These are phyloP conservation scores for Brachionus plicatilis DNA, from an alignment of 1,140 invertebrate species.

Conservation along the genomic window DNA sequence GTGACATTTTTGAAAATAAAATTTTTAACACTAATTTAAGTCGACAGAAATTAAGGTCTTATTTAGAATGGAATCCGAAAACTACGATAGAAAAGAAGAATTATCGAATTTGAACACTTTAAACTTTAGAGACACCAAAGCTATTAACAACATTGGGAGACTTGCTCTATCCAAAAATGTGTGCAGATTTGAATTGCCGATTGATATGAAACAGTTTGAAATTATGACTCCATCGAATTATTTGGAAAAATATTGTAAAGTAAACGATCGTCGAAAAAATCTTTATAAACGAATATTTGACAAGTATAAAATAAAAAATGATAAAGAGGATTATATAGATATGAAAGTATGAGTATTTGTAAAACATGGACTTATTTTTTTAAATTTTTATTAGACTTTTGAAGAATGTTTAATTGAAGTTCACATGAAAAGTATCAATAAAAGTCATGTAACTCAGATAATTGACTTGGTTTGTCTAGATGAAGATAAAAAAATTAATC, in stretches of 20 bases:
- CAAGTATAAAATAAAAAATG: constrained; percentile 46
- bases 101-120: background rate
- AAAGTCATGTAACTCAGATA: constrained; percentile 44
- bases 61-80: constrained; percentile 8
- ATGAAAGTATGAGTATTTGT: background rate
- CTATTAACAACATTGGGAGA: constrained; percentile 41
- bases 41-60: background rate
- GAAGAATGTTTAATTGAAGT: constrained; percentile 46
- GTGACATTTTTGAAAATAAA: background rate
- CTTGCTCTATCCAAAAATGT: constrained; percentile 48
- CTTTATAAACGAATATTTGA: constrained; percentile 48
- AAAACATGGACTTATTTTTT: background rate
- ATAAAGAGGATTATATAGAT: constrained; percentile 42
- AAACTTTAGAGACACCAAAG: background rate
- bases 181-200: constrained; percentile 50
- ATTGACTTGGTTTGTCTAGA: constrained; percentile 43
- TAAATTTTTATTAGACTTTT: constrained; percentile 43
- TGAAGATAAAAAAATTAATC: constrained; percentile 45
- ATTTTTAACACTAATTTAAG: background rate
- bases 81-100: background rate
- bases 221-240: constrained; percentile 47
- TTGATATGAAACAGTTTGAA: constrained; percentile 50
- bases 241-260: constrained; percentile 46
- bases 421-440: constrained; percentile 45
- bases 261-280: constrained; percentile 44